A percentile compares a stretch with the other conserved stretches of the same genome.
These are phyloP conservation scores for Heterodera schachtii DNA, from an alignment of 1,140 invertebrate genomes.

Conservation along the genomic window DNA sequence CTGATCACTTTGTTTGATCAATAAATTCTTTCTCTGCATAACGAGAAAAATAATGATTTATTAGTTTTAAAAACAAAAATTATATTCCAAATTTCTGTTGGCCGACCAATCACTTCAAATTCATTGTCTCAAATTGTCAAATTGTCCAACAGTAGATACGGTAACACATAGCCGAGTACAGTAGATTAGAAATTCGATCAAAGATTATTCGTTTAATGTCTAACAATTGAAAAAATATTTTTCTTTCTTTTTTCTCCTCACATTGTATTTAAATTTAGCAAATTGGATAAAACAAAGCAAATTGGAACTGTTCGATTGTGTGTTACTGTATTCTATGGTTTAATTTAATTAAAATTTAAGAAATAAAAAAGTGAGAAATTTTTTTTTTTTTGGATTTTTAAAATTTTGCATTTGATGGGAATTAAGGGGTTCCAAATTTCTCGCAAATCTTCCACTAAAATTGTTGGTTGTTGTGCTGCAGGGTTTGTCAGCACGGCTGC, in stretches of 20 bases:
- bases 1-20: no score
- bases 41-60: no score
- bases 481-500: neutral
- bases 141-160: neutral
- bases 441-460: neutral
- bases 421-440: neutral
- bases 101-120: neutral
- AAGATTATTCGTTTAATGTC: neutral
- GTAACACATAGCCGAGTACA: neutral
- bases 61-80: no score
- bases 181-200: neutral
- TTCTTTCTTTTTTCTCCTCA: neutral
- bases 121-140: neutral
- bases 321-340: neutral
- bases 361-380: no score
- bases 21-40: no score
- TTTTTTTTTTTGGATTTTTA: neutral
- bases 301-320: neutral
- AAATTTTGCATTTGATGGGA: neutral
- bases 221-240: neutral
- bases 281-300: conserved; percentile 18
- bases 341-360: no score
- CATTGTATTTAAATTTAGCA: conserved; percentile 5
- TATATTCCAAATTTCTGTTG: no score
- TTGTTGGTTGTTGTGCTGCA: neutral